Percentiles rank a stretch among this genome's conserved stretches.
Evolutionary conservation across 2,888 invertebrate genomes (phyloP).

Genomic region (Ornithoptera priamus): DNA sequence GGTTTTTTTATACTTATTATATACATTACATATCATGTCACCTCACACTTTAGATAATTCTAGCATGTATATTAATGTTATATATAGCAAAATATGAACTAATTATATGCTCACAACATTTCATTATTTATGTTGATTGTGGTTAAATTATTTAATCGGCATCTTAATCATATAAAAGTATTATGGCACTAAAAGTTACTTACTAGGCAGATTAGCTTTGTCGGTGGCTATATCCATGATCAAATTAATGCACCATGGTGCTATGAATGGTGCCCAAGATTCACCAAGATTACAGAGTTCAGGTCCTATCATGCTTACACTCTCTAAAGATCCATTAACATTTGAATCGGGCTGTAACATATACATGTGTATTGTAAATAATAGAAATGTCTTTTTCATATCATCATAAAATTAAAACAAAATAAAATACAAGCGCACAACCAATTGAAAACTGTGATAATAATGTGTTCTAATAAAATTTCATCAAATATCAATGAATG

Average conservation of each 20-base stretch:
- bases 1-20: too few relatives aligned
- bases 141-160: not conserved
- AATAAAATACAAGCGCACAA: too few relatives aligned
- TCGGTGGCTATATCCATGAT: conserved; percentile 76
- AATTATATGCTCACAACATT: too few relatives aligned
- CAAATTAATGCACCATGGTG: conserved; percentile 74
- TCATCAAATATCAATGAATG: too few relatives aligned
- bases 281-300: conserved; percentile 66
- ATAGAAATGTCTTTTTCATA: not conserved
- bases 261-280: conserved; percentile 73
- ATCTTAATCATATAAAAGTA: not conserved
- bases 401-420: not conserved
- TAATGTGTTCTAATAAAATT: too few relatives aligned
- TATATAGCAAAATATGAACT: too few relatives aligned
- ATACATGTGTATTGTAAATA: conserved; percentile 5
- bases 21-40: too few relatives aligned
- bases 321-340: conserved; percentile 62
- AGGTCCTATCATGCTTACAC: conserved; percentile 73
- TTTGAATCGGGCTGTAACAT: conserved; percentile 54
- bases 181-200: conserved; percentile 34
- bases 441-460: too few relatives aligned
- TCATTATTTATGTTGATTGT: not conserved
- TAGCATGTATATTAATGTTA: too few relatives aligned
- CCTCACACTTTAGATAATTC: too few relatives aligned
- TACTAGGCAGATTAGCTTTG: conserved; percentile 70